Base-by-base conservation (phyloP, 2,888 invertebrate genomes). In the Corythucha ciliata region DNA sequence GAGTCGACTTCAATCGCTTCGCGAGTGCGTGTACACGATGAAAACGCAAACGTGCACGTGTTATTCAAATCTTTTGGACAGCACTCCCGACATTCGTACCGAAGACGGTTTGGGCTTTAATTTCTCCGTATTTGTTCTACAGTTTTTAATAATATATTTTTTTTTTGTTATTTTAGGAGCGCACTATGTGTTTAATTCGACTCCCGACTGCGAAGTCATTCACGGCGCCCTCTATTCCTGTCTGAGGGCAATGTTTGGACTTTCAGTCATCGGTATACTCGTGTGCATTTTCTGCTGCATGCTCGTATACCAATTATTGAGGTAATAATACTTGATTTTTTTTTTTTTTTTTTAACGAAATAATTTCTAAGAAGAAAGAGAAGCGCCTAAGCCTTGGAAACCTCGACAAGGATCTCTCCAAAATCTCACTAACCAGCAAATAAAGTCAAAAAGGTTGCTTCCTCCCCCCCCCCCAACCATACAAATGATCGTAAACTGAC, bases 211-310 rank as follows among this genome's bases (percentile, higher is more conserved):
- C 67, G 88, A 84, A 52, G 88, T 88, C n/a, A 86, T 91, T 1
- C 89, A 90, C 68, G 89, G 89, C 1, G 85, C 85, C 1, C 72
- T 91, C 18, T 90, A 90, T 70, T 84, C 88, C 62, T 91, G 91
- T 63, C 72, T 91, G 26, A 74, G 90, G 7, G 90, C 88, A 0
- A 83, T 91, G 63, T 91, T 91, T 69, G 90, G 89, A n/a, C 74
- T 90, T 26, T 89, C 89, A 1, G 90, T 91, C 21, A 83, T 85
- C 60, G 90, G 90, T 0, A 90, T 91, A 26, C 75, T 91, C 29
- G 84, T 90, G 42, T 90, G 89, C 70, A 89, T 91, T 59, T 90
- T 89, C 67, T 87, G 89, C 59, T 87, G 88, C 65, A 90, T 91
- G 90, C 77, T 91, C 50, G 85, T 90, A 8, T 91, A 90, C 66